Evolutionary conservation across 2,888 invertebrate species (phyloP).

Genomic region (Corythucha ciliata): DNA sequence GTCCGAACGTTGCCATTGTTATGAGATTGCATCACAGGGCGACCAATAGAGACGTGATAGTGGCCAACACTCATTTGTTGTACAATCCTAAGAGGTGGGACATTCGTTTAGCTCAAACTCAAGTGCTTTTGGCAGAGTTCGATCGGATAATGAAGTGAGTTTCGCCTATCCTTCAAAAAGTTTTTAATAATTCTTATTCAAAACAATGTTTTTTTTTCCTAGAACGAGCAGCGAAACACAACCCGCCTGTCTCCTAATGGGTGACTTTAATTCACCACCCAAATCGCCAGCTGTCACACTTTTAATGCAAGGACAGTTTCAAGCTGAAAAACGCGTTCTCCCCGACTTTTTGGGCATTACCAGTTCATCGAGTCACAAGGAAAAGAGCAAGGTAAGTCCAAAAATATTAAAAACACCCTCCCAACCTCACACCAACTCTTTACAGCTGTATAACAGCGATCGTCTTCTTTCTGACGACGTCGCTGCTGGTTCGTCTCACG

Average conservation of each 20-base stretch:
- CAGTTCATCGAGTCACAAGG: conserved; percentile 11
- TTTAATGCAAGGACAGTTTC: conserved; percentile 31
- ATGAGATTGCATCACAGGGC: conserved; percentile 11
- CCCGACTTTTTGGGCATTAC: conserved; percentile 24
- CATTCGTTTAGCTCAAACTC: conserved; percentile 78
- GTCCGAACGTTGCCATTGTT: conserved; percentile 20
- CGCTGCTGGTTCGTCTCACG: too few species aligned
- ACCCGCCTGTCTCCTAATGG: conserved; percentile 71
- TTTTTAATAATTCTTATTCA: background rate
- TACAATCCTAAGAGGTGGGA: conserved; percentile 87
- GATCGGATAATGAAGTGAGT: conserved; percentile 50
- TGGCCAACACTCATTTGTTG: conserved; percentile 87
- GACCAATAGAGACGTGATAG: conserved; percentile 45
- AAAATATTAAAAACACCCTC: background rate
- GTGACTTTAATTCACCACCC: conserved; percentile 85
- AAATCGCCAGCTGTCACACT: conserved; percentile 44
- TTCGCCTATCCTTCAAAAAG: background rate
- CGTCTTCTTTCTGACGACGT: too few species aligned
- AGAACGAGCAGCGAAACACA: conserved; percentile 4
- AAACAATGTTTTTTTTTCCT: too few species aligned
- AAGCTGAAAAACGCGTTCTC: conserved; percentile 14
- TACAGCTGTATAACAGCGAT: conserved; percentile 19
- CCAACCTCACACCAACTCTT: too few species aligned
- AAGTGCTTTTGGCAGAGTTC: conserved; percentile 73
- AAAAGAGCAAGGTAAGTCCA: conserved; percentile 14